phyloP scores from a whole-genome alignment of 2,888 invertebrate species.

The Macaria notata region DNA sequence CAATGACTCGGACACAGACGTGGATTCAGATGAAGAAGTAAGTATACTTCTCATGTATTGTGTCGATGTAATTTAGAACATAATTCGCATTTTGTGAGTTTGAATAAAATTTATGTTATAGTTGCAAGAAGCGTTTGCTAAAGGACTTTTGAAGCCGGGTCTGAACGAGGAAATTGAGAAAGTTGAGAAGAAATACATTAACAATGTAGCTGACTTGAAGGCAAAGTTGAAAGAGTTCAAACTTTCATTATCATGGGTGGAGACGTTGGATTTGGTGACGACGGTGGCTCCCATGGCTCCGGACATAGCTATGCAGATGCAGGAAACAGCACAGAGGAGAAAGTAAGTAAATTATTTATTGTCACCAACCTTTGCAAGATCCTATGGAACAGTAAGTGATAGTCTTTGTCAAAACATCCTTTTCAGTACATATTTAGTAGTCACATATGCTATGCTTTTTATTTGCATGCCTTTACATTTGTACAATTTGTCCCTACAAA shows the following conservation, averaged over 20 bases:
- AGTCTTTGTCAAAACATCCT: too few species aligned
- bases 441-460: too few species aligned
- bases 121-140: slow-evolving; percentile 95
- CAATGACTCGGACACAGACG: slow-evolving; percentile 76
- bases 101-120: slow-evolving; percentile 51
- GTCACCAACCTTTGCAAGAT: neutral
- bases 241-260: slow-evolving; percentile 91
- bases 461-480: too few species aligned
- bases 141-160: slow-evolving; percentile 93
- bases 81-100: neutral
- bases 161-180: slow-evolving; percentile 86
- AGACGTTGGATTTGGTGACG: slow-evolving; percentile 90
- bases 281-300: slow-evolving; percentile 91
- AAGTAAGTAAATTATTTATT: slow-evolving; percentile 52
- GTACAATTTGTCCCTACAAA: too few species aligned
- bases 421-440: too few species aligned
- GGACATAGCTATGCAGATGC: slow-evolving; percentile 89
- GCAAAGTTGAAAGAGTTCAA: slow-evolving; percentile 87
- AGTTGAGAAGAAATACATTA: slow-evolving; percentile 82
- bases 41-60: slow-evolving; percentile 20
- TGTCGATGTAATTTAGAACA: too few species aligned
- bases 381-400: too few species aligned
- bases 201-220: slow-evolving; percentile 88
- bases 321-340: slow-evolving; percentile 88
- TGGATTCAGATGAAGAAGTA: slow-evolving; percentile 83